Conservation (phyloP, 2,888 invertebrate species). For the Adineta ricciae region DNA sequence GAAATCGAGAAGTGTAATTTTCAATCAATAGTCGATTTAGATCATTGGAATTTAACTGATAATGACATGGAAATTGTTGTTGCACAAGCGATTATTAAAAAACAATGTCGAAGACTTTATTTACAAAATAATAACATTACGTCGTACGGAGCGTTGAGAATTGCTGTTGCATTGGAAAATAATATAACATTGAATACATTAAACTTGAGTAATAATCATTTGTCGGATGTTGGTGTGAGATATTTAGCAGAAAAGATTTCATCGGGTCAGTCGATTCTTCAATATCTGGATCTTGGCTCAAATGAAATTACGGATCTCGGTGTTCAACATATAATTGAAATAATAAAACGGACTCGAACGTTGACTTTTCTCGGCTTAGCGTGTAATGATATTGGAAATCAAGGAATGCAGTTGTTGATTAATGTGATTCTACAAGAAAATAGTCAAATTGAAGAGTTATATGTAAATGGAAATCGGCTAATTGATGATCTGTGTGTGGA, state of each 20-base stretch:
- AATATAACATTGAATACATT: neutral
- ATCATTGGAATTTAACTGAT: neutral
- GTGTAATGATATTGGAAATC: neutral
- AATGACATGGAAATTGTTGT: neutral
- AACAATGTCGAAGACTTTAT: neutral
- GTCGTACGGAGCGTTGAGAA: neutral
- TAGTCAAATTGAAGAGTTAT: neutral
- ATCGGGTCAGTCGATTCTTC: neutral
- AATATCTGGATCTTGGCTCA: neutral
- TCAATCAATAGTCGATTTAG: neutral
- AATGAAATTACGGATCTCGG: neutral
- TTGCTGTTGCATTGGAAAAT: neutral
- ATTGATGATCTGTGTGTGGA: neutral
- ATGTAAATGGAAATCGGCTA: neutral
- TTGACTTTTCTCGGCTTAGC: neutral
- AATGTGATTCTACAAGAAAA: neutral
- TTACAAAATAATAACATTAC: neutral
- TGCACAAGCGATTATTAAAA: neutral
- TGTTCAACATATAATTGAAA: neutral
- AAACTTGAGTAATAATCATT: neutral
- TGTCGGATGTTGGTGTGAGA: neutral
- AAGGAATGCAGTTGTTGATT: neutral
- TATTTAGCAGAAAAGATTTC: neutral
- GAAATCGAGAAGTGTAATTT: neutral
- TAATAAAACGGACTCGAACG: neutral